Percentiles rank a stretch among this genome's conserved stretches.
These are phyloP conservation scores for Propithecus perrieri DNA, from an alignment of 2,797 vertebrate genomes.

Conservation along the genomic window DNA sequence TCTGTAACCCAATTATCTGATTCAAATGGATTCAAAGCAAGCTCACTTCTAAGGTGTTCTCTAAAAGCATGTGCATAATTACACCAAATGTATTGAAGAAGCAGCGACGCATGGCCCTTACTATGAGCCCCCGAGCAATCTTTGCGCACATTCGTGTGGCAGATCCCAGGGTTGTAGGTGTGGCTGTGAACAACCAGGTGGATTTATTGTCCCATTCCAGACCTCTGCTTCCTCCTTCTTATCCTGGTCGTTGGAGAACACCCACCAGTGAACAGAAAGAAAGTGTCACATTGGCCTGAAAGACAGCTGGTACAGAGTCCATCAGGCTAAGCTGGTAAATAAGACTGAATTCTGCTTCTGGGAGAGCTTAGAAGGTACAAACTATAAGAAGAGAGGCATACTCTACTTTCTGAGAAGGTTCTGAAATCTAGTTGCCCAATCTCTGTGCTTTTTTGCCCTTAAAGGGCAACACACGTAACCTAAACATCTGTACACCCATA, in stretches of 20 bases:
- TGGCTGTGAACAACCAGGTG: not conserved
- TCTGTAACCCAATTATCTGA: slow-evolving; percentile 47
- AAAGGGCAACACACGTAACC: too few species aligned
- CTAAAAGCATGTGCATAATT: not conserved
- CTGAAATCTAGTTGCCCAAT: not conserved
- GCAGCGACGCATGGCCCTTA: accelerated
- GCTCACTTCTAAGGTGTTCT: not conserved
- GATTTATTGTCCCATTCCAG: not conserved
- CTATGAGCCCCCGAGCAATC: not conserved
- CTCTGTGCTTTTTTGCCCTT: not conserved
- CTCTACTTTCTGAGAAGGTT: not conserved
- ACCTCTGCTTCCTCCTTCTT: not conserved
- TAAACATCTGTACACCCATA: too few species aligned
- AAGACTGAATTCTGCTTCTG: not conserved
- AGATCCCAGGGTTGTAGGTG: not conserved
- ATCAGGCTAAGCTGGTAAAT: not conserved
- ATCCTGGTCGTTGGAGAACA: not conserved
- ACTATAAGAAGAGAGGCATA: not conserved
- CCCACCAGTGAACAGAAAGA: not conserved
- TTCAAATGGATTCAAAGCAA: not conserved
- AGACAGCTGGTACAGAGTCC: not conserved
- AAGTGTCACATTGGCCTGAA: not conserved
- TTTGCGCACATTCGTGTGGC: accelerated
- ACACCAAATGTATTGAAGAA: not conserved
- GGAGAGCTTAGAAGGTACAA: not conserved